phyloP scores from a whole-genome alignment of 2,888 invertebrate genomes.

The Teinopalpus imperialis region DNA sequence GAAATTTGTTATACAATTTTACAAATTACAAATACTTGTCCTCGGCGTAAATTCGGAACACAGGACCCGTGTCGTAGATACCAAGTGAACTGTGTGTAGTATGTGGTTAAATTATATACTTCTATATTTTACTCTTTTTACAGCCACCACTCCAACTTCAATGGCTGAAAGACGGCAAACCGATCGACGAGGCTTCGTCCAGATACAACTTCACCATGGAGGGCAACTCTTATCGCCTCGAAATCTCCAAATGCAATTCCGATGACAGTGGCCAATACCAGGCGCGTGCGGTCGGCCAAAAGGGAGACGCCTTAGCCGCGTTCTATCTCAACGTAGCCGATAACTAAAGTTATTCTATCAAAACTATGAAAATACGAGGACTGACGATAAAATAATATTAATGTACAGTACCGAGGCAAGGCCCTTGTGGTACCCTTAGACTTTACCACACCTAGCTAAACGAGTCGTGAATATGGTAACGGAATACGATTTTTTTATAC shows the following conservation, averaged over 20 bases:
- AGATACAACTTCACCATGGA: conserved; percentile 92
- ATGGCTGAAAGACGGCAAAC: conserved; percentile 97
- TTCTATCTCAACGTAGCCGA: conserved; percentile 92
- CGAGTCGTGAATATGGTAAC: conserved; percentile 48
- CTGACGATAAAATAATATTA: conserved; percentile 45
- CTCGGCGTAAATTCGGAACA: too few relatives aligned
- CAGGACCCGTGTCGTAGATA: too few relatives aligned
- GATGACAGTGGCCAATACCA: conserved; percentile 94
- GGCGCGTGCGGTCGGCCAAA: conserved; percentile 92
- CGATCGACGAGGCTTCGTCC: conserved; percentile 89
- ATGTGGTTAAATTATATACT: too few relatives aligned
- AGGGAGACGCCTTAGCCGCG: conserved; percentile 91
- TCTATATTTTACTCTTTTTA: conserved; percentile 26
- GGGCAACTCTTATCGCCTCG: conserved; percentile 89
- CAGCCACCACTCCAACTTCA: conserved; percentile 85
- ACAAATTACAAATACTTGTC: too few relatives aligned
- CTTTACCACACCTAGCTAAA: conserved; percentile 34
- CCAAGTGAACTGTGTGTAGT: too few relatives aligned
- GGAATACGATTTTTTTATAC: conserved; percentile 69
- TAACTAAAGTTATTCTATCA: conserved; percentile 43
- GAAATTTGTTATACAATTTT: too few relatives aligned
- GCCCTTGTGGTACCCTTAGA: conserved; percentile 51
- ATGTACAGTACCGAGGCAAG: conserved; percentile 43
- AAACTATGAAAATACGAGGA: conserved; percentile 40
- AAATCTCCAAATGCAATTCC: conserved; percentile 87